phyloP scores from a whole-genome alignment of 92 coral and sea anemone genomes.

The Parazoanthus darwini region DNA sequence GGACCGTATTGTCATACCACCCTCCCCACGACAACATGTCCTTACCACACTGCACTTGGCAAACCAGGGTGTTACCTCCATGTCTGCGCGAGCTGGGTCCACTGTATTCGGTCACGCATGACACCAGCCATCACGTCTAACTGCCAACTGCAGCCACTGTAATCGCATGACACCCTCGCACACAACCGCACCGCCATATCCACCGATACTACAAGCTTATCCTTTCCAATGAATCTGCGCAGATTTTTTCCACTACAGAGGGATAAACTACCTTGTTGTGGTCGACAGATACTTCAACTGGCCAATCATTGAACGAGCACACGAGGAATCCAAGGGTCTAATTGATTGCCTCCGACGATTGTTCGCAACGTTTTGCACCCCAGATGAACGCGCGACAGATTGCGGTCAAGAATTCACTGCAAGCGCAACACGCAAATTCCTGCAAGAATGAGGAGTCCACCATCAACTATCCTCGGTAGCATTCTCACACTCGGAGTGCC shows the following conservation, averaged over 20 bases:
- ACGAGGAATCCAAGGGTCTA: constrained; percentile 61
- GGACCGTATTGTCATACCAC: constrained; percentile 55
- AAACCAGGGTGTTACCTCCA: constrained; percentile 66
- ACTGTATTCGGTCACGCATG: constrained; percentile 64
- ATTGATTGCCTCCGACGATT: constrained; percentile 50
- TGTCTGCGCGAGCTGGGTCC: constrained; percentile 53
- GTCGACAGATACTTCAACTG: constrained; percentile 74
- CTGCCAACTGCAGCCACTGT: constrained; percentile 56
- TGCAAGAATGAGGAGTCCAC: constrained; percentile 73
- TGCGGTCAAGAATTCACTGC: constrained; percentile 63
- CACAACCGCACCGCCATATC: constrained; percentile 69
- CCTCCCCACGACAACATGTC: constrained; percentile 46
- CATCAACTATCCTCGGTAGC: constrained; percentile 69
- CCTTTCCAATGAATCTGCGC: constrained; percentile 70
- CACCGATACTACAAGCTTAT: constrained; percentile 49
- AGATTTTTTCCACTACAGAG: constrained; percentile 67
- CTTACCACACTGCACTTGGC: constrained; percentile 49
- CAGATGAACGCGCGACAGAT: constrained; percentile 55
- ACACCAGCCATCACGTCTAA: constrained; percentile 38
- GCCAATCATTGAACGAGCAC: constrained; percentile 65
- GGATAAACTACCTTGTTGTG: constrained; percentile 59
- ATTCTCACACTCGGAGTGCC: constrained; percentile 67
- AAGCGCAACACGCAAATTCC: constrained; percentile 51
- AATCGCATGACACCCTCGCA: constrained; percentile 67
- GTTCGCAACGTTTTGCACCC: constrained; percentile 64